Conservation (phyloP, 2,797 vertebrate species). For the Falco peregrinus region DNA sequence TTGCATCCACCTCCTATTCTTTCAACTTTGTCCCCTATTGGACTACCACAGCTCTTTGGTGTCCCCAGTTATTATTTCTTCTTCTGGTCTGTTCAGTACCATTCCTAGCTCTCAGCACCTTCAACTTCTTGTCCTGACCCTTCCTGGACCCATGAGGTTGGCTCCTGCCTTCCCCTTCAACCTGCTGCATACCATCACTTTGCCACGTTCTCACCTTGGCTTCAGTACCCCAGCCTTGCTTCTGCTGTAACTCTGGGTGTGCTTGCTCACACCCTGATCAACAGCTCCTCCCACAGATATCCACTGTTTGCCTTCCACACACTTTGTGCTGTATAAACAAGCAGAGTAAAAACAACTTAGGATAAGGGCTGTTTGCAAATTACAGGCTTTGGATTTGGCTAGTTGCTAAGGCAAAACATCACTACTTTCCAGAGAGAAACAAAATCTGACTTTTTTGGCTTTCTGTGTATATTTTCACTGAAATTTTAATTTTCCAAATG, state of each 20-base stretch:
- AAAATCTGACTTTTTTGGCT: not conserved
- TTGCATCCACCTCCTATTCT: not conserved
- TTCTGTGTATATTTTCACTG: not conserved
- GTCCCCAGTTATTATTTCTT: not conserved
- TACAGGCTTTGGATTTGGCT: not conserved
- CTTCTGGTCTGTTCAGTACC: not conserved
- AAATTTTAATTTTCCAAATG: conserved; percentile 12
- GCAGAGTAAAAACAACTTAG: not conserved
- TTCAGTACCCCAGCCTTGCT: not conserved
- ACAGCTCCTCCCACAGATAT: not conserved
- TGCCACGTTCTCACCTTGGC: not conserved
- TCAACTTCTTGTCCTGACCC: not conserved
- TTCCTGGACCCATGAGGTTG: not conserved
- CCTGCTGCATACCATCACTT: not conserved
- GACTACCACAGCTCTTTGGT: not conserved
- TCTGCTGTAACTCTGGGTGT: not conserved
- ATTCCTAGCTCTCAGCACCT: not conserved
- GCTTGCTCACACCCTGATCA: not conserved
- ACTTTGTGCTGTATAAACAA: not conserved
- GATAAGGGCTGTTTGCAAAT: not conserved
- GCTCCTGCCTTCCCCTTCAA: not conserved
- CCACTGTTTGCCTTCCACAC: not conserved
- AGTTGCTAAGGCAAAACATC: not conserved
- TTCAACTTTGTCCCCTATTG: not conserved
- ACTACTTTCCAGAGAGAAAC: not conserved